Evolutionary conservation across 2,797 vertebrate species (phyloP).

Genomic region (Spheniscus humboldti): DNA sequence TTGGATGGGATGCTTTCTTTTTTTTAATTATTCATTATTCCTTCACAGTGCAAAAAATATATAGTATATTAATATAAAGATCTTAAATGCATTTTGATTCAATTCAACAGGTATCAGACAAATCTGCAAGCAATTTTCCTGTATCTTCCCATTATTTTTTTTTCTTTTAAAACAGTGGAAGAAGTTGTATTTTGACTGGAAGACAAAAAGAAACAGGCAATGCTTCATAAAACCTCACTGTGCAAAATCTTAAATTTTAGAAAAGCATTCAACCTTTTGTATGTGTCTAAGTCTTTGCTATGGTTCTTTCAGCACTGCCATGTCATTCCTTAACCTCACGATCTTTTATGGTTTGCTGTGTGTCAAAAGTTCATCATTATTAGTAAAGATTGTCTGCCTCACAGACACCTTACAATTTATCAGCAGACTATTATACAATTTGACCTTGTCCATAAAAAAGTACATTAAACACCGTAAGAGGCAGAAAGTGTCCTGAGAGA

Average conservation of each 20-base stretch:
- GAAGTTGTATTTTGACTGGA: neutral
- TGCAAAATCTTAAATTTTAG: neutral
- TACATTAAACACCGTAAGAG: neutral
- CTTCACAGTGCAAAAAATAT: neutral
- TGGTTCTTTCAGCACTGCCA: neutral
- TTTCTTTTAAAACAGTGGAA: neutral
- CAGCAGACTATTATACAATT: neutral
- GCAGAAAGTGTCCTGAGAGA: slow-evolving; percentile 13
- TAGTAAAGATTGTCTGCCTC: neutral
- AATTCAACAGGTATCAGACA: neutral
- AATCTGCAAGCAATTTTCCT: neutral
- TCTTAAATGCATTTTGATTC: neutral
- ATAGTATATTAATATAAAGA: neutral
- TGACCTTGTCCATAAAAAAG: neutral
- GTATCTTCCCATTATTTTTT: neutral
- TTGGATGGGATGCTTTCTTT: neutral
- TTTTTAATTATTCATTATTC: neutral
- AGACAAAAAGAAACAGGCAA: neutral
- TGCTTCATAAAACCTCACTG: neutral
- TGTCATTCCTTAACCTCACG: neutral
- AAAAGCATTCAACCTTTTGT: rapidly evolving
- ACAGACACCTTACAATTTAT: slow-evolving; percentile 14
- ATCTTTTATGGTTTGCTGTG: slow-evolving; percentile 13
- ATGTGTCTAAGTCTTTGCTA: neutral
- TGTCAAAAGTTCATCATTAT: slow-evolving; percentile 21